Evolutionary conservation across 1,140 invertebrate genomes (phyloP).

Genomic region (Trichogramma pretiosum): DNA sequence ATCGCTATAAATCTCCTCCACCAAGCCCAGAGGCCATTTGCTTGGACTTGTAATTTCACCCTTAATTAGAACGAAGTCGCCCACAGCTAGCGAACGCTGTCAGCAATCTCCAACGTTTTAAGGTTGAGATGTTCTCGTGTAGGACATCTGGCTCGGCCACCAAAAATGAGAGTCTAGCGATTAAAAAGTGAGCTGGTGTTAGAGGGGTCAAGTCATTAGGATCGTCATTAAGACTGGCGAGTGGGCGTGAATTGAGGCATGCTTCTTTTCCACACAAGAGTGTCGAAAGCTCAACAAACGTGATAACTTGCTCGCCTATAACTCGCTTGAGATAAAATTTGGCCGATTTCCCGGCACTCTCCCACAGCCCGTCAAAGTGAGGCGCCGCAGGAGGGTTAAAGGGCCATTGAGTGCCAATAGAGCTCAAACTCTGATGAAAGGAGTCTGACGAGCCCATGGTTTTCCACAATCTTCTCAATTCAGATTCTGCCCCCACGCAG

Average conservation of each 20-base stretch:
- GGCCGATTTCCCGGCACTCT: slow-evolving; percentile 1
- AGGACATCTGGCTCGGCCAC: not conserved
- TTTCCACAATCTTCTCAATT: not conserved
- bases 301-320: not conserved
- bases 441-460: not conserved
- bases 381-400: not conserved
- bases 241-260: not conserved
- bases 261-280: not conserved
- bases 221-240: not conserved
- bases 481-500: not conserved
- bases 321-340: not conserved
- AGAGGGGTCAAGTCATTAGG: not conserved
- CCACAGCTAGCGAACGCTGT: not conserved
- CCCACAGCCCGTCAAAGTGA: slow-evolving; percentile 4
- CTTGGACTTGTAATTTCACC: not conserved
- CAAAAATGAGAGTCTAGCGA: not conserved
- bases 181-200: not conserved
- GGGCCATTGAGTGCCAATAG: not conserved
- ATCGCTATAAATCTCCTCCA: not conserved
- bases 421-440: not conserved
- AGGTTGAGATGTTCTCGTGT: not conserved
- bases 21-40: not conserved
- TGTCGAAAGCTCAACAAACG: not conserved
- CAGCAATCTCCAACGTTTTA: not conserved
- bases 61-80: not conserved